These are phyloP conservation scores for Ctenochaetus hawaiiensis DNA, from an alignment of 2,797 vertebrate species.

Conservation along the genomic window DNA sequence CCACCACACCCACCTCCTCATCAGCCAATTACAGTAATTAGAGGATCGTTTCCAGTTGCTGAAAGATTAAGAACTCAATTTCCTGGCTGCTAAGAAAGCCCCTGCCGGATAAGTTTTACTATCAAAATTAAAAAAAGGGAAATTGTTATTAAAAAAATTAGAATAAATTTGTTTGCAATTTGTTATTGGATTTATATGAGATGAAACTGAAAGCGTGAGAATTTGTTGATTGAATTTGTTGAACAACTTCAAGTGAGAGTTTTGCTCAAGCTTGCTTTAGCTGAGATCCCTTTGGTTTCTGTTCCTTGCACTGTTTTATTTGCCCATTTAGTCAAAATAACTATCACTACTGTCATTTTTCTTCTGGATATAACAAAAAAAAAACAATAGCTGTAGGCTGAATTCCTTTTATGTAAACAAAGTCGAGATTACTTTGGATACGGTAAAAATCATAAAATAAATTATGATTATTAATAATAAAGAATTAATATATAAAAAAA, in stretches of 20 bases:
- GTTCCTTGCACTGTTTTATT: not conserved
- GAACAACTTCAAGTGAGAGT: not conserved
- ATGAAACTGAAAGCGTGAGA: not conserved
- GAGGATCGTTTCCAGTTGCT: constrained; percentile 65
- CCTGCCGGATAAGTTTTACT: constrained; percentile 27
- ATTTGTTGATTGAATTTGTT: not conserved
- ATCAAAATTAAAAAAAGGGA: constrained; percentile 14
- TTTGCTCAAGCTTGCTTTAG: not conserved
- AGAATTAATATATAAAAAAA: too few species aligned
- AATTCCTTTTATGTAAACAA: too few species aligned
- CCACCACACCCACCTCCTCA: constrained; percentile 58
- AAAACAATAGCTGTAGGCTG: too few species aligned
- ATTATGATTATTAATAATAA: too few species aligned
- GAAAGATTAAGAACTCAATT: constrained; percentile 70
- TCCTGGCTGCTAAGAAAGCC: constrained; percentile 41
- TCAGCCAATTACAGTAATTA: constrained; percentile 79
- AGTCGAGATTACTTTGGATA: not conserved
- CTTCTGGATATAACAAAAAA: not conserved
- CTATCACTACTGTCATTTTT: not conserved
- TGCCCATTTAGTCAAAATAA: not conserved
- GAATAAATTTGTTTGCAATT: too few species aligned
- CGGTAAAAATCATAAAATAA: too few species aligned
- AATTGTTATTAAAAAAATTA: constrained; percentile 18
- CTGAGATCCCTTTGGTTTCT: not conserved
- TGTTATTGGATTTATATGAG: constrained; percentile 1